Evolutionary conservation across 1,140 invertebrate genomes (phyloP), one percentile per base, ranked within the genome.

Genomic region (Drosophila pachea): DNA sequence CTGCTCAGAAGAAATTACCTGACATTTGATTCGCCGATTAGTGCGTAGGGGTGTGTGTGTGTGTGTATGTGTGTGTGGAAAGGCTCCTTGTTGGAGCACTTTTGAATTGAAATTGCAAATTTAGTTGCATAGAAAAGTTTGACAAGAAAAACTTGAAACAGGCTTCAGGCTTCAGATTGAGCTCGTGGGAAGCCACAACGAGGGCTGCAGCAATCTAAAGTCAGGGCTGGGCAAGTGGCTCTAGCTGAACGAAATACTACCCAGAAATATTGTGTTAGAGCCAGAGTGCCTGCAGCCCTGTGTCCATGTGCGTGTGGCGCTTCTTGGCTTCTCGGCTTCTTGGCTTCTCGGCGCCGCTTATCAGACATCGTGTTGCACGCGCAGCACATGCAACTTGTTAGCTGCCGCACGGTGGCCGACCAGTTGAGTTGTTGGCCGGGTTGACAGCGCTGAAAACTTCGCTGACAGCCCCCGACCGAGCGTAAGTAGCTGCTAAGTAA

Each of bases 391-490:
- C 74, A 76, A 73, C 73, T 56, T 56, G 67, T 73, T 53, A 56
- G 43, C 52, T 62, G 47, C 59, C 49, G 31, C 62, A 29, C 40
- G 42, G 22, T 52, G 61, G 47, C 63, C 64, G 60, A 48, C 38
- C 53, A 84, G 76, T 83, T 84, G 65, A 84, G 79, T 74, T 86
- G 81, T 84, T 79, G 59, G 50, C 55, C 32, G 40, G 33, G 59
- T 65, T 76, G 81, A 84, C 81, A 86, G 81, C 84, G 81, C 68
- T 86, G 74, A 84, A 86, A 84, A 84, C 70, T 86, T 84, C 71
- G 76, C 62, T 84, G 81, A 86, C 81, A 84, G 73, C 55, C 43
- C 47, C 11, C 40, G 59, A 58, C 71, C 8, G 4, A 14, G 35
- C 45, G 60, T 63, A 58, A 54, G 63, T 63, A 53, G 42, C 47